Percentiles rank a stretch among this genome's conserved stretches.
Conservation (phyloP, 2,797 vertebrate genomes). For the Cuculus canorus region DNA sequence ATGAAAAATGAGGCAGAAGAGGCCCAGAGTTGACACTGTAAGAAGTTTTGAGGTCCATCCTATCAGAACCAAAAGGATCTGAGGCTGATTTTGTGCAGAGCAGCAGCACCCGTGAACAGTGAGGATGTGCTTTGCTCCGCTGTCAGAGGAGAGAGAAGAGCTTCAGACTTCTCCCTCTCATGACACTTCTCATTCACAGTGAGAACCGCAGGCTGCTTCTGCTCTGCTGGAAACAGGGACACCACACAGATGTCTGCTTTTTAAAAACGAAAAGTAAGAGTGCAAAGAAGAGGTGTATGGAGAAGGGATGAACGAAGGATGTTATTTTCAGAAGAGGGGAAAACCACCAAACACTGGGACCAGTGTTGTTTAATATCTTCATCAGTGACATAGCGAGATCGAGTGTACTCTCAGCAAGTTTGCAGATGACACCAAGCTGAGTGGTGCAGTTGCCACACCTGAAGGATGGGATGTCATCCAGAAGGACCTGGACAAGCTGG, state of each 20-base stretch:
- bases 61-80: not conserved
- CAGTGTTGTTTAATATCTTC: too few species aligned
- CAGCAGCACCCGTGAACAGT: not conserved
- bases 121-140: not conserved
- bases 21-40: not conserved
- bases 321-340: not conserved
- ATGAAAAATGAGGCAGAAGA: not conserved
- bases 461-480: too few species aligned
- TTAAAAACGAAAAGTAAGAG: not conserved
- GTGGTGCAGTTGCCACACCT: too few species aligned
- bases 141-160: not conserved
- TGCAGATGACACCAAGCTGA: too few species aligned
- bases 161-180: not conserved
- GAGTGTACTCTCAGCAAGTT: too few species aligned
- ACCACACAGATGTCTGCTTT: not conserved
- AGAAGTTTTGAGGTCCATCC: not conserved
- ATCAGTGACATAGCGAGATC: too few species aligned
- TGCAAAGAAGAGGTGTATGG: not conserved
- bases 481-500: too few species aligned
- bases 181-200: not conserved
- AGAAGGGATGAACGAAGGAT: not conserved
- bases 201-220: not conserved
- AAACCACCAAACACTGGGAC: not conserved
- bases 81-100: not conserved
- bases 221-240: not conserved